A percentile compares a stretch with the other conserved stretches of the same genome.
These are phyloP conservation scores for Eristalinus sepulchralis DNA, from an alignment of 2,888 invertebrate genomes.

Conservation along the genomic window DNA sequence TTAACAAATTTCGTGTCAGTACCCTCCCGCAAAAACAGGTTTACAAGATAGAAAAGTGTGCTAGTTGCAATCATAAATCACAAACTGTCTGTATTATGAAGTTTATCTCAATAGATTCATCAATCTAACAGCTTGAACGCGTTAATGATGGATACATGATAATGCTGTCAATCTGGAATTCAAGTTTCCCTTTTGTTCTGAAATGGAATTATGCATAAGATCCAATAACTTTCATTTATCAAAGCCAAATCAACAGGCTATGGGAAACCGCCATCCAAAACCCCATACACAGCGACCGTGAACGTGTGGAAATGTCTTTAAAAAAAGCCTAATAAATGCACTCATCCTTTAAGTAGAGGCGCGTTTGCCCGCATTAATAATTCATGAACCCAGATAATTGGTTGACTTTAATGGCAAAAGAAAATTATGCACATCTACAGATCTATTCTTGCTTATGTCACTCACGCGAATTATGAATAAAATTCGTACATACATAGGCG, in stretches of 20 bases:
- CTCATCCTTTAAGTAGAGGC: background rate
- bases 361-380: background rate
- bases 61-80: background rate
- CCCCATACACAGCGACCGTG: background rate
- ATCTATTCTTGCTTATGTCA: background rate
- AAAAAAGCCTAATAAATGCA: background rate
- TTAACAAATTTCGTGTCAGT: too few species aligned
- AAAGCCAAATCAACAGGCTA: background rate
- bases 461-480: background rate
- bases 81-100: background rate
- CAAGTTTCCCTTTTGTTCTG: background rate
- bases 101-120: background rate
- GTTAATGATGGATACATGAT: background rate
- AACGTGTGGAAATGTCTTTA: background rate
- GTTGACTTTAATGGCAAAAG: background rate
- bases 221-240: background rate
- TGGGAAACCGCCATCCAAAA: background rate
- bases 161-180: background rate
- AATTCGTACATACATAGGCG: background rate
- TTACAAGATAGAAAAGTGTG: background rate
- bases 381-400: constrained; percentile 4
- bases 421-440: background rate
- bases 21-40: too few species aligned
- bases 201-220: background rate
- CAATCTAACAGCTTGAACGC: background rate